Base-by-base conservation (phyloP, 2,888 invertebrate genomes). In the Seira musarum region DNA sequence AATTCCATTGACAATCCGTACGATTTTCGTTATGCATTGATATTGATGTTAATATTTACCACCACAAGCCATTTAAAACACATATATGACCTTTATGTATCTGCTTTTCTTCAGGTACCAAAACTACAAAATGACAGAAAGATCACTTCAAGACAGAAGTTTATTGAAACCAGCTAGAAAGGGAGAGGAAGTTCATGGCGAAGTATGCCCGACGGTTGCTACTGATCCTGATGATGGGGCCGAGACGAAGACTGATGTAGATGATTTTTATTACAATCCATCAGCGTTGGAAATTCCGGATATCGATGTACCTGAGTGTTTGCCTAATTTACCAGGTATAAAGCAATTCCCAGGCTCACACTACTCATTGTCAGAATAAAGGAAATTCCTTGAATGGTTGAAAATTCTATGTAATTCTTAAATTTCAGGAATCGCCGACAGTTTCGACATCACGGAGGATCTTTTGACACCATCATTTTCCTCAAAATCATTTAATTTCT, bases 261-360 rank as follows among this genome's bases (percentile, higher is more conserved):
- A 86, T 75, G 86, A 87, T 70, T 87, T 87, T 70, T 87, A 84
- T 30, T 87, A 86, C 57, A 79, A 83, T 49, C 86, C 87, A 0
- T 84, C 87, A 0, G 74, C 85, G 17, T 53, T 80, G 24, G 82
- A 82, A 24, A 86, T 87, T 66, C 87, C 87, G n/a, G 82, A 85
- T 61, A 84, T 87, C 70, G 85, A 86, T 75, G 85, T 86, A 40
- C 87, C 87, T 60, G 86, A 86, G 49, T 64, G 64, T 67, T 73
- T 87, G 22, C 85, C 85, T 10, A 78, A 86, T 69, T 81, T 87
- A 35, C 84, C 85, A 66, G 87, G 87, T 87, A 74, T n/a, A n/a
- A n/a, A n/a, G n/a, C n/a, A n/a, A n/a, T n/a, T n/a, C n/a, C n/a
- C n/a, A n/a, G n/a, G n/a, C n/a, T n/a, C n/a, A n/a, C n/a, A n/a